Conservation (phyloP, 2,113 vertebrate species). For the Onychostoma macrolepis region DNA sequence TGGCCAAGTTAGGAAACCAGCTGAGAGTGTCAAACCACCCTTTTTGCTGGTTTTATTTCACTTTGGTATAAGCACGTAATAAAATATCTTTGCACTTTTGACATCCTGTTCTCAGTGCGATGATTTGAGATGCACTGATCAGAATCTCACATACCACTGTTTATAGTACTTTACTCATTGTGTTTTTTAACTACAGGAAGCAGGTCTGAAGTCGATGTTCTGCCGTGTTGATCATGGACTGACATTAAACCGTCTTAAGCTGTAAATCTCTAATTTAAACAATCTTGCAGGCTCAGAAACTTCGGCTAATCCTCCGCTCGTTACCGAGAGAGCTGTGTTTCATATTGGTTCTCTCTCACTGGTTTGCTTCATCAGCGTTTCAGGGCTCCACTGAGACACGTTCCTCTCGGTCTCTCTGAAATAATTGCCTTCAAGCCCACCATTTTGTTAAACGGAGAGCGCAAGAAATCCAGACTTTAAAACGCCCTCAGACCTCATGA, state of each 20-base stretch:
- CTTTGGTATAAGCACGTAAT: not conserved
- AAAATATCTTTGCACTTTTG: not conserved
- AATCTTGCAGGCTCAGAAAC: conserved; percentile 25
- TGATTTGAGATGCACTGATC: not conserved
- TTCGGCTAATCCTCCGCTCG: conserved; percentile 30
- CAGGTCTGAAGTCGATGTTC: not conserved
- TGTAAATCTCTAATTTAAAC: conserved; percentile 18
- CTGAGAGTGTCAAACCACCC: not conserved
- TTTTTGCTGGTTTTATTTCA: not conserved
- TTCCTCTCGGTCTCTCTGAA: conserved; percentile 36
- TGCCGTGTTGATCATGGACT: not conserved
- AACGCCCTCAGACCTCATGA: conserved; percentile 2
- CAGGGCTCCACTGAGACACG: conserved; percentile 26
- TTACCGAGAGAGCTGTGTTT: conserved; percentile 15
- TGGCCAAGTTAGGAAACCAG: not conserved
- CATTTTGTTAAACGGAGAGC: conserved; percentile 7
- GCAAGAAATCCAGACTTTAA: conserved; percentile 12
- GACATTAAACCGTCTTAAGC: conserved; percentile 25
- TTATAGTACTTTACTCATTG: not conserved
- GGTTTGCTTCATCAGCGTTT: conserved; percentile 43
- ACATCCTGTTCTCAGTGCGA: not conserved
- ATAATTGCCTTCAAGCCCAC: conserved; percentile 37
- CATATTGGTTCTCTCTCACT: conserved; percentile 17
- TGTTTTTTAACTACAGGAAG: not conserved
- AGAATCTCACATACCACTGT: not conserved